phyloP scores from a whole-genome alignment of 2,888 invertebrate genomes.

The Tipula vernalis region DNA sequence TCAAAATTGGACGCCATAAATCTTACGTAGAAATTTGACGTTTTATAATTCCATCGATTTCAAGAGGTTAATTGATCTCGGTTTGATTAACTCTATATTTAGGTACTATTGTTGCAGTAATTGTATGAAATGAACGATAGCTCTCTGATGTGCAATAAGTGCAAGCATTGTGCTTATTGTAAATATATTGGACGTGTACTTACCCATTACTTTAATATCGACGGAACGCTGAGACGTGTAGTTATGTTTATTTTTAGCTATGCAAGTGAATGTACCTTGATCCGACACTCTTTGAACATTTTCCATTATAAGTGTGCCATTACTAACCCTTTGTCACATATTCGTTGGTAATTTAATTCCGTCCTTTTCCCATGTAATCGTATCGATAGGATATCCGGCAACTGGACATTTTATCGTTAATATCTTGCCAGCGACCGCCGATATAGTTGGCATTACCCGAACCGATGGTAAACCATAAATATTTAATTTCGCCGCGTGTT shows the following conservation, averaged over 20 bases:
- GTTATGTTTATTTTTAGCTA: conserved; percentile 69
- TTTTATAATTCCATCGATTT: no score
- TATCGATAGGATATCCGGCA: conserved; percentile 79
- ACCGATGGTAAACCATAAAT: conserved; percentile 78
- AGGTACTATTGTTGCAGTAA: neutral
- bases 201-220: conserved; percentile 59
- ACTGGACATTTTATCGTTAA: conserved; percentile 76
- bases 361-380: conserved; percentile 78
- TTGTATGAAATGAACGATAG: neutral
- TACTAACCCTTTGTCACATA: conserved; percentile 71
- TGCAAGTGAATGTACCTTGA: conserved; percentile 83
- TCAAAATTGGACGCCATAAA: no score
- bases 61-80: neutral
- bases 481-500: conserved; percentile 75
- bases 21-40: no score
- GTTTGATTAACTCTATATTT: neutral
- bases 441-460: conserved; percentile 71
- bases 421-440: conserved; percentile 69
- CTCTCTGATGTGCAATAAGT: neutral
- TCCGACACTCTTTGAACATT: conserved; percentile 74
- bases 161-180: neutral
- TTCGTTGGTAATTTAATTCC: conserved; percentile 70
- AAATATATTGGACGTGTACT: conserved; percentile 21
- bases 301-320: conserved; percentile 73
- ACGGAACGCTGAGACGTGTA: conserved; percentile 62